Conservation (phyloP, 2,113 vertebrate species). For the Centropristis striata region DNA sequence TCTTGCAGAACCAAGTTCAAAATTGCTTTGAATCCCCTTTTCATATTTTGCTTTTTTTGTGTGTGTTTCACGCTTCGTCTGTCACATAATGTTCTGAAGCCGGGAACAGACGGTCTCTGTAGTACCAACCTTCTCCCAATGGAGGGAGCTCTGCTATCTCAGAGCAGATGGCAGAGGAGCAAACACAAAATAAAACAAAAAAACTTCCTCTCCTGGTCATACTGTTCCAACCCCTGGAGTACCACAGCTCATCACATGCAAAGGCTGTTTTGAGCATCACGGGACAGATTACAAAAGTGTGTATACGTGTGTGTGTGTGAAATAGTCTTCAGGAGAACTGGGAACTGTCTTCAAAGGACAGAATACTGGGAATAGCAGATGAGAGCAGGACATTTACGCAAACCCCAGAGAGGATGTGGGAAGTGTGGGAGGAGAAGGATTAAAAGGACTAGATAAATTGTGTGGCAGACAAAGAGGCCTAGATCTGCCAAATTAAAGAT, state of each 20-base stretch:
- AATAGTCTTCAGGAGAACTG: conserved; percentile 36
- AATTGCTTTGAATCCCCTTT: conserved; percentile 18
- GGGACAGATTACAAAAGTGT: conserved; percentile 35
- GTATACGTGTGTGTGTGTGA: conserved; percentile 12
- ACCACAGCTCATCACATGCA: conserved; percentile 58
- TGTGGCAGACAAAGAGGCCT: background rate
- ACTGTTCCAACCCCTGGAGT: conserved; percentile 60
- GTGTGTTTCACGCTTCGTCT: conserved; percentile 72
- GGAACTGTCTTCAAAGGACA: conserved; percentile 63
- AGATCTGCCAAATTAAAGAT: conserved; percentile 17
- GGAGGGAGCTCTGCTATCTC: conserved; percentile 56
- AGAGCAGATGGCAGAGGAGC: conserved; percentile 77
- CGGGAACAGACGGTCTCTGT: conserved; percentile 71
- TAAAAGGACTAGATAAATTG: conserved; percentile 4
- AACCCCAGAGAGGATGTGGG: conserved; percentile 21
- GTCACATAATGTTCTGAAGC: conserved; percentile 58
- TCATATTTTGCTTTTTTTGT: conserved; percentile 23
- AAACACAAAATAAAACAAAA: conserved; percentile 51
- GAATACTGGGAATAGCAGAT: conserved; percentile 36
- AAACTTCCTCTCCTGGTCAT: conserved; percentile 41
- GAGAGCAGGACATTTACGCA: conserved; percentile 24
- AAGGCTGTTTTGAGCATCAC: conserved; percentile 12
- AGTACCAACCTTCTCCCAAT: conserved; percentile 65
- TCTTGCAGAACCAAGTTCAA: conserved; percentile 31
- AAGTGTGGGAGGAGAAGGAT: conserved; percentile 14